These are phyloP conservation scores for Proterorhinus semilunaris DNA, from an alignment of 2,113 vertebrate species.

Conservation along the genomic window DNA sequence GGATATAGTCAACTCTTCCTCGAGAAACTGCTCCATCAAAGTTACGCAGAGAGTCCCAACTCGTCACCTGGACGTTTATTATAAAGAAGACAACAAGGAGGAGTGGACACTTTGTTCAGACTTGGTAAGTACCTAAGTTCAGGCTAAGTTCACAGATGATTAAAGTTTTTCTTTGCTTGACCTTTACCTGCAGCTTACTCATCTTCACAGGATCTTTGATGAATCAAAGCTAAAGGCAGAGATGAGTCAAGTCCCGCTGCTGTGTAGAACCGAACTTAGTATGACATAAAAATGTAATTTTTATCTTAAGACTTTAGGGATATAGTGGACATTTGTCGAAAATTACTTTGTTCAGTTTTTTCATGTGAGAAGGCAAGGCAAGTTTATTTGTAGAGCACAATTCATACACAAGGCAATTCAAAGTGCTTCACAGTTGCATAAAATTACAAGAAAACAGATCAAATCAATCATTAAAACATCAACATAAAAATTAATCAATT, in stretches of 20 bases:
- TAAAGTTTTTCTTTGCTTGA: neutral
- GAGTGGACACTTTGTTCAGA: conserved; percentile 43
- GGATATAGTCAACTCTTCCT: conserved; percentile 34
- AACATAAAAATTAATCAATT: no score
- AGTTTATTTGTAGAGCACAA: no score
- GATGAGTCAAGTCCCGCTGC: conserved; percentile 21
- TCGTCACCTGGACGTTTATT: conserved; percentile 57
- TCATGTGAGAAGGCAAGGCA: no score
- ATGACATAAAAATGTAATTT: conserved; percentile 6
- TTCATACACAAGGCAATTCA: no score
- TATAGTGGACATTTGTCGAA: neutral
- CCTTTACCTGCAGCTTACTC: neutral
- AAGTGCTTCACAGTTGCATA: no score
- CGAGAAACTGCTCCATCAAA: conserved; percentile 45
- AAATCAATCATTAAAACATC: no score
- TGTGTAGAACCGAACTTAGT: conserved; percentile 16
- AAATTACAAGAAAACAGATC: no score
- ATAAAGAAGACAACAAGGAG: conserved; percentile 13
- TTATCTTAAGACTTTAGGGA: no score
- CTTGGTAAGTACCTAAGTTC: conserved; percentile 42
- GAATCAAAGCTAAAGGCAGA: conserved; percentile 48
- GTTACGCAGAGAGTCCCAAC: conserved; percentile 11
- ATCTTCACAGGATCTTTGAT: conserved; percentile 1
- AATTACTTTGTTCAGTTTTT: neutral
- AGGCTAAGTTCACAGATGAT: neutral